phyloP scores from a whole-genome alignment of 2,113 vertebrate species.

The Verasper variegatus region DNA sequence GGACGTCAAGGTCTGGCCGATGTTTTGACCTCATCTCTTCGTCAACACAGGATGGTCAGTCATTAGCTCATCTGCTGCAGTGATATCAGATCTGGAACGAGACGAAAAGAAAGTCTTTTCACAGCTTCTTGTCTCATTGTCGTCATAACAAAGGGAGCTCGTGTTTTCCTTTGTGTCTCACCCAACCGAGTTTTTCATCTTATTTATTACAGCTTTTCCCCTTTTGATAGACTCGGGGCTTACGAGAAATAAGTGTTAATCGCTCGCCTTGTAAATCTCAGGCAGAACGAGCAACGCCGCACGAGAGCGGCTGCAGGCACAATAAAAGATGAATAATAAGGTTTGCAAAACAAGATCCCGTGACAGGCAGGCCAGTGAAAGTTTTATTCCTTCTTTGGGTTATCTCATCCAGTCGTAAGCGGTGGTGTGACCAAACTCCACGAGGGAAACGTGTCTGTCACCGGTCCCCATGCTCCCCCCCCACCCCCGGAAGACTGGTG shows the following conservation, averaged over 20 bases:
- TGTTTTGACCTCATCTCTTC: conserved; percentile 44
- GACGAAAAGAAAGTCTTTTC: not conserved
- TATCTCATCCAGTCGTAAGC: not conserved
- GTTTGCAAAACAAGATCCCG: conserved; percentile 4
- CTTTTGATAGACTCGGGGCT: conserved; percentile 19
- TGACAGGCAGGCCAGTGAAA: not conserved
- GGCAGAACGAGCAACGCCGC: conserved; percentile 18
- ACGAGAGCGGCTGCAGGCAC: conserved; percentile 7
- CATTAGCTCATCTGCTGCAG: conserved; percentile 11
- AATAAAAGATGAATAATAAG: conserved; percentile 9
- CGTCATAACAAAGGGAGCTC: conserved; percentile 11
- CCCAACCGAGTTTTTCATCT: not conserved
- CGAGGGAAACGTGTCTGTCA: conserved; percentile 42
- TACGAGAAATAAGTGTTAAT: conserved; percentile 16
- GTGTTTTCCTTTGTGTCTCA: conserved; percentile 2
- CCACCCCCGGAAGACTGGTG: conserved; percentile 28
- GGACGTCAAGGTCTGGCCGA: conserved; percentile 29
- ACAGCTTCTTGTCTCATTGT: conserved; percentile 3
- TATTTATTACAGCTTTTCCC: conserved; percentile 15
- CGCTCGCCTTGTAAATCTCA: not conserved
- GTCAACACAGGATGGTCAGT: conserved; percentile 1
- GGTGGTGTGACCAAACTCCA: conserved; percentile 36
- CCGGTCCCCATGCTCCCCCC: not conserved
- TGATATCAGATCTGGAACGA: not conserved
- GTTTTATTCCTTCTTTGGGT: not conserved